Conservation (phyloP, 2,113 vertebrate species). For the Forbesichthys agassizii region DNA sequence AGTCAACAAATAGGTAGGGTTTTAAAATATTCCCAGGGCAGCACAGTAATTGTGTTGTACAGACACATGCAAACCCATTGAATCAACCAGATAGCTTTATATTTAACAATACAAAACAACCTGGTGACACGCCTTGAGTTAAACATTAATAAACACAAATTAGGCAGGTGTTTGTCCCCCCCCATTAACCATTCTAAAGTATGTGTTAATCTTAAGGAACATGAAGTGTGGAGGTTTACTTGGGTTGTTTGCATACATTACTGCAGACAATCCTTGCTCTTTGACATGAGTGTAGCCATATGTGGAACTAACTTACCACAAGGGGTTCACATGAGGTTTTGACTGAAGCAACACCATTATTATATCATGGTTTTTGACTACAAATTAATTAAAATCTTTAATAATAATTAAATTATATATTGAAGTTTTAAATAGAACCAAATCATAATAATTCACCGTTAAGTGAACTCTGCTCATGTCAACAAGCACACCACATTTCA, state of each 20-base stretch:
- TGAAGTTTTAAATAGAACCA: neutral
- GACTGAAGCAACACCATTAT: conserved; percentile 13
- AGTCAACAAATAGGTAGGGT: neutral
- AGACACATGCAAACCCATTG: too few relatives aligned
- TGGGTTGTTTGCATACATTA: neutral
- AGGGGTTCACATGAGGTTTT: neutral
- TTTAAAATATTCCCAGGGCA: neutral
- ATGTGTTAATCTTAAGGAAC: neutral
- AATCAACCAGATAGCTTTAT: neutral
- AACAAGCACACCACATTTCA: conserved; percentile 18
- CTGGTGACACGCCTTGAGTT: neutral
- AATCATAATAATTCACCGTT: neutral
- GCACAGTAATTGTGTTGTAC: too few relatives aligned
- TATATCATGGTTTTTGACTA: neutral
- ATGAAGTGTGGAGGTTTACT: neutral
- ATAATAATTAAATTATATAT: neutral
- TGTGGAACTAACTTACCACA: neutral
- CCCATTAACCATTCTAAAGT: neutral
- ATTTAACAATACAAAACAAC: neutral
- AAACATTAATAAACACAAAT: neutral
- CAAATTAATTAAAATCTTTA: conserved; percentile 7
- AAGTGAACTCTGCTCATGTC: neutral
- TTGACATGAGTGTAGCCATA: conserved; percentile 1
- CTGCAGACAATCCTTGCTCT: neutral
- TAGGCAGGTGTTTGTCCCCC: neutral